Evolutionary conservation across 2,113 vertebrate genomes (phyloP), one percentile per base, ranked within the genome.

Genomic region (Anser brachyrhynchus): DNA sequence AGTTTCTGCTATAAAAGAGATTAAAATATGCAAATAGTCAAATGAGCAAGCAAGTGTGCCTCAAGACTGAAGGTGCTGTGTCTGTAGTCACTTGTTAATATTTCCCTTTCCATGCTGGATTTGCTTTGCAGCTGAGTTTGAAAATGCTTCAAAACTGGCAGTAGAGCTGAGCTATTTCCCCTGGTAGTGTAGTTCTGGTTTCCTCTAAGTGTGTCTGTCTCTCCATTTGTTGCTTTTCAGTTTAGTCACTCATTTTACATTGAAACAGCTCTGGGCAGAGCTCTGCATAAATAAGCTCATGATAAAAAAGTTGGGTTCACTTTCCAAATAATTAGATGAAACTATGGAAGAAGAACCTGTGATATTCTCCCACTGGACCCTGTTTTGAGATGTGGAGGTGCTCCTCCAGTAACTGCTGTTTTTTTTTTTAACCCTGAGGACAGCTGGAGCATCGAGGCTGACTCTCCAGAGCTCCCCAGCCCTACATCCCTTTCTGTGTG

Each of bases 211-310:
- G 7, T 57, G 7, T 80, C 74, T 85, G 5, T 52, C 8, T 78
- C 52, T 67, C 6, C 11, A 10, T 43, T 64, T 69, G 39, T 72
- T 83, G 41, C 37, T 74, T 90, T 94, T 76, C 8, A 67, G 18
- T 65, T 93, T 79, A 5, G 2, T 76, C 20, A 5, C 46, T 52
- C 8, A 9, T 72, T 89, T 71, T 65, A 9, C 54, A 31, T 69
- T 81, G 69, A 87, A 78, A 35, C 21, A 39, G 37, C n/a, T 64
- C 37, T 93, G n/a, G 22, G 66, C 35, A 85, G 67, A 79, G 15
- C 35, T 75, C 39, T 6, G 6, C 5, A 0, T 57, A 76, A 41
- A 18, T 41, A 35, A 4, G 2, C 26, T 23, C 11, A 2, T 21
- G 71, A 7, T 33, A 5, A 37, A 51, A 51, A 49, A 21, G 20